A percentile compares a stretch with the other conserved stretches of the same genome.
These are phyloP conservation scores for Philhelius pedissequus DNA, from an alignment of 2,888 invertebrate species.

Conservation along the genomic window DNA sequence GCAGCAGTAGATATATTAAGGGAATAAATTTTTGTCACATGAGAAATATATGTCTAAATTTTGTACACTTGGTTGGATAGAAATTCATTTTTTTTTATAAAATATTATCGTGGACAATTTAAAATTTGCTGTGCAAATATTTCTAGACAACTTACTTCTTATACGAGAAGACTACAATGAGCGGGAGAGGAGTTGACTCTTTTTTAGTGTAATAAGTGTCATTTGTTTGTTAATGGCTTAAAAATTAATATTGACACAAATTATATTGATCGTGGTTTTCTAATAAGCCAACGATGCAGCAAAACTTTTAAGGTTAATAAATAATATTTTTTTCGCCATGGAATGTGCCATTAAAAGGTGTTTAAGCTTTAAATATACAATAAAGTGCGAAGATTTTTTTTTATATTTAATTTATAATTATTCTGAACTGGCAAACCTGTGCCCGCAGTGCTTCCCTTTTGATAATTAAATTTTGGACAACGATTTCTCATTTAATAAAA, in stretches of 20 bases:
- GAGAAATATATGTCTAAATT: background rate
- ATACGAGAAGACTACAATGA: too few relatives aligned
- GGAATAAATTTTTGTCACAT: constrained; percentile 9
- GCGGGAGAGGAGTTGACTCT: background rate
- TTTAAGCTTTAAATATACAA: background rate
- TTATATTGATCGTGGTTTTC: background rate
- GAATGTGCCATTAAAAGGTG: constrained; percentile 1
- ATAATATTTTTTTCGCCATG: background rate
- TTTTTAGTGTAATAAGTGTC: background rate
- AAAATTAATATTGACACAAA: constrained; percentile 25
- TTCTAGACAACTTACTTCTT: too few relatives aligned
- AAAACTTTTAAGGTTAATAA: constrained; percentile 1
- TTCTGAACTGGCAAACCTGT: too few relatives aligned
- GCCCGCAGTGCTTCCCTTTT: too few relatives aligned
- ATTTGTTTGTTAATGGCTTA: constrained; percentile 15
- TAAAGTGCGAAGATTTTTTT: too few relatives aligned
- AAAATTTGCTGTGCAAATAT: background rate
- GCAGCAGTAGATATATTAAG: background rate
- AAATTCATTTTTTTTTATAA: background rate
- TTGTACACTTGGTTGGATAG: background rate
- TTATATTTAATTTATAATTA: too few relatives aligned
- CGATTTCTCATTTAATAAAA: too few relatives aligned
- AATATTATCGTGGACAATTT: background rate
- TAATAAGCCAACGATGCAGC: background rate
- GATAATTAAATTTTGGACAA: too few relatives aligned